Conservation (phyloP, 2,888 invertebrate species). For the Erebia aethiops region DNA sequence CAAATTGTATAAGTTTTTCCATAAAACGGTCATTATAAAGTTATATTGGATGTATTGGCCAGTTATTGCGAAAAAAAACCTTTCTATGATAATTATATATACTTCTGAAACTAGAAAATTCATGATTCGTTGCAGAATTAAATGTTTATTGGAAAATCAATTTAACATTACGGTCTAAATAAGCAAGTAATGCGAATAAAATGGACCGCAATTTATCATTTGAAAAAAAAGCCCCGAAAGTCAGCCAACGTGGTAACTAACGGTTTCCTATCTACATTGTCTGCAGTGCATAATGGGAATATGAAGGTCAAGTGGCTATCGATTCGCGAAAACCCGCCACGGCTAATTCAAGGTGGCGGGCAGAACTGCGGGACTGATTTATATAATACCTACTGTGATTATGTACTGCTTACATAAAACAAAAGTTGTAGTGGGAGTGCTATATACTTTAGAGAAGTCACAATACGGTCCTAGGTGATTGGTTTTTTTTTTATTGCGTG, state of each 20-base stretch:
- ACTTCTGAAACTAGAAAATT: too few species aligned
- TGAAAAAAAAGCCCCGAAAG: slow-evolving; percentile 23
- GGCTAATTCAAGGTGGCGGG: slow-evolving; percentile 33
- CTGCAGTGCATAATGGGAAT: slow-evolving; percentile 44
- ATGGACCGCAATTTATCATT: background rate
- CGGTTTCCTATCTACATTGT: slow-evolving; percentile 40
- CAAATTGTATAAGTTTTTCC: background rate
- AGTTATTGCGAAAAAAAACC: too few species aligned
- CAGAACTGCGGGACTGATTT: slow-evolving; percentile 24
- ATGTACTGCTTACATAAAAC: background rate
- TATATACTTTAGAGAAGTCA: background rate
- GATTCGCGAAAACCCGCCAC: slow-evolving; percentile 42
- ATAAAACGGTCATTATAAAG: background rate
- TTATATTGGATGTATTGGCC: too few species aligned
- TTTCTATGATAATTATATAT: too few species aligned
- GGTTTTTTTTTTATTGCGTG: too few species aligned
- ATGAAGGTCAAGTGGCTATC: slow-evolving; percentile 43
- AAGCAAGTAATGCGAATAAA: slow-evolving; percentile 10
- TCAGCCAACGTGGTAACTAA: slow-evolving; percentile 39
- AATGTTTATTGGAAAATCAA: background rate
- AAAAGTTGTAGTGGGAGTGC: background rate
- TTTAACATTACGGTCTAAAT: background rate
- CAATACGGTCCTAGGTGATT: background rate
- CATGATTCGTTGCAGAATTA: background rate
- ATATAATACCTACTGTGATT: slow-evolving; percentile 15